phyloP scores from a whole-genome alignment of 2,888 invertebrate genomes.

The Microplitis deprimator region DNA sequence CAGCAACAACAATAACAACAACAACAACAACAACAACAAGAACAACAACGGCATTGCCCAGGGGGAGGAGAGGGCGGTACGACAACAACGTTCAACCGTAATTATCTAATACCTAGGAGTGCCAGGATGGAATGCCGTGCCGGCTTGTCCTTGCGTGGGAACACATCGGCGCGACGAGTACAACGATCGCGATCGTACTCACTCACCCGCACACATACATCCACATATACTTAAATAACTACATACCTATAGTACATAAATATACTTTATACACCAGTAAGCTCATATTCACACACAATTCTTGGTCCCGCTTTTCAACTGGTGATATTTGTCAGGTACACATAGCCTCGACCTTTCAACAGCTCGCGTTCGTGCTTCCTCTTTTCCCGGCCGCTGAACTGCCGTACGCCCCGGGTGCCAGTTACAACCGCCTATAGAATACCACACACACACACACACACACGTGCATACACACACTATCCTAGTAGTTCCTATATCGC shows the following conservation, averaged over 20 bases:
- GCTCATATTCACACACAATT: constrained; percentile 8
- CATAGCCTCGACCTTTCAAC: constrained; percentile 1
- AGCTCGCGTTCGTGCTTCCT: background rate
- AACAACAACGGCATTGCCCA: constrained; percentile 33
- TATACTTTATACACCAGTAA: background rate
- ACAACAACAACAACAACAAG: constrained; percentile 13
- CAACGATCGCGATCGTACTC: constrained; percentile 36
- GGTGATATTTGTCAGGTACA: constrained; percentile 29
- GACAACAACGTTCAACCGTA: constrained; percentile 52
- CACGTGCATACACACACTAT: background rate
- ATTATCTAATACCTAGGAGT: constrained; percentile 59
- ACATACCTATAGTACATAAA: background rate
- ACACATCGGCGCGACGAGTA: constrained; percentile 44
- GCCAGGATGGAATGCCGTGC: constrained; percentile 55
- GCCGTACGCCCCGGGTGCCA: background rate
- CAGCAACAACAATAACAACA: background rate
- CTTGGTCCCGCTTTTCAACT: constrained; percentile 8
- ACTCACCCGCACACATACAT: background rate
- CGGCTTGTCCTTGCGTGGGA: constrained; percentile 52
- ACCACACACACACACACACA: background rate
- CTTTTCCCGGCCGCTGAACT: constrained; percentile 1
- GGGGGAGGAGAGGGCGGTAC: constrained; percentile 48
- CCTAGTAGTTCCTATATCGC: constrained; percentile 13
- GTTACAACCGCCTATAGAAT: constrained; percentile 1
- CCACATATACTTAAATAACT: background rate